Base-by-base conservation (phyloP, 2,888 invertebrate species). In the Cancer borealis region DNA sequence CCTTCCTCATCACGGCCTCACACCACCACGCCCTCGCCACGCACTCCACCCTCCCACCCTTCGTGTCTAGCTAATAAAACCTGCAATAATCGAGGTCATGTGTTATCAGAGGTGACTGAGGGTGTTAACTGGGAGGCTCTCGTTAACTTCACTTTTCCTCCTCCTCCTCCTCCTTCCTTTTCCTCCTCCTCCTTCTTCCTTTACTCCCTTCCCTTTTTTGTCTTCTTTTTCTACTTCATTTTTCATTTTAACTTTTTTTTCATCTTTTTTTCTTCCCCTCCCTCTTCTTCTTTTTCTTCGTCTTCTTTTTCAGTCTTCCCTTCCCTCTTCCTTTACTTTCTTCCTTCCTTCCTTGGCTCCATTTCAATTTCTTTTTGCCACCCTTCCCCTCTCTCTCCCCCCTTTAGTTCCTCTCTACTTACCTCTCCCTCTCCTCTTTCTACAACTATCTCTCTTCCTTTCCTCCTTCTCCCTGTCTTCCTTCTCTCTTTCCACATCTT, bases 1-100 rank as follows among this genome's bases (percentile, higher is more conserved):
- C 79, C 79, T 79, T 79, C 30, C 79, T 79, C 79, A 79, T 79
- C 79, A 79, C 30, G 30, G 21, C 26, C 79, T 79, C 79, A 79
- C 30, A 79, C 79, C 79, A 21, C 66, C 66, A 30, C 79, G 14
- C 79, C 66, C 66, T 66, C 30, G 79, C 79, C 79, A 26, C 6
- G 79, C 79, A 17, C 54, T 39, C 39, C 39, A 39, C 39, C 66
- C 14, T 3, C 0, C 66, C 21, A 21, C 26, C 79, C 79, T 79
- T 79, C 79, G 79, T 79, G 79, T 30, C 79, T 6, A 10, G 79
- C 12, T 79, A 79, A 79, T 79, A 79, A 79, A 79, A 30, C 21
- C 30, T 3, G 79, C 79, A 79, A 79, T 79, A 26, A 79, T 30
- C 66, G n/a, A 21, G n/a, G 66, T 66, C 66, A 66, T 66, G 66